Conservation (phyloP, 2,113 vertebrate species). For the Ramphastos sulfuratus region DNA sequence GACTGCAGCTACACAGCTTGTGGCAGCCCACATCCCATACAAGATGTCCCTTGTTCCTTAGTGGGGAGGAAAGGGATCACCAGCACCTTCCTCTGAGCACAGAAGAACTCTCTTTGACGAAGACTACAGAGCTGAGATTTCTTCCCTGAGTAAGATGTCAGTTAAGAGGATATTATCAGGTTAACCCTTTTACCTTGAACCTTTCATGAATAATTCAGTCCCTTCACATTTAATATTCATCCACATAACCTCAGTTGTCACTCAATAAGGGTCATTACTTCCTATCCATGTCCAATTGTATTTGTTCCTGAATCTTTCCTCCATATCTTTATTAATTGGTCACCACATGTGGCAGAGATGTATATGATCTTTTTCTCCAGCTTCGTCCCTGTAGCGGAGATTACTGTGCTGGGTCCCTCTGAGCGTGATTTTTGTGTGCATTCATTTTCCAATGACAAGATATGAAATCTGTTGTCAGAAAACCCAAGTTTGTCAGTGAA, state of each 20-base stretch:
- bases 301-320: neutral
- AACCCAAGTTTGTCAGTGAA: neutral
- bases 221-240: slow-evolving; percentile 58
- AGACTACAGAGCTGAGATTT: neutral
- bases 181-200: slow-evolving; percentile 64
- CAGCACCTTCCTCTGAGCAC: neutral
- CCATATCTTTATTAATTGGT: neutral
- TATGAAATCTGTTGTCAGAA: neutral
- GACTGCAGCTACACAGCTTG: neutral
- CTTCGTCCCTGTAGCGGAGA: neutral
- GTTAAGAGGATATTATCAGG: slow-evolving; percentile 28
- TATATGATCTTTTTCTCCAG: neutral
- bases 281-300: neutral
- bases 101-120: neutral
- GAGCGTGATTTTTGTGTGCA: neutral
- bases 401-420: neutral
- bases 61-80: neutral
- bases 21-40: neutral
- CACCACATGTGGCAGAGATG: neutral
- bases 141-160: neutral
- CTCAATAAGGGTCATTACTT: neutral
- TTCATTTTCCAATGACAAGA: neutral
- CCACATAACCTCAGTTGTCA: slow-evolving; percentile 27
- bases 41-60: neutral
- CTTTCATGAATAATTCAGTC: slow-evolving; percentile 61